A percentile compares a stretch with the other conserved stretches of the same genome.
Evolutionary conservation across 2,797 vertebrate species (phyloP).

Genomic region (Myotis vivesi): DNA sequence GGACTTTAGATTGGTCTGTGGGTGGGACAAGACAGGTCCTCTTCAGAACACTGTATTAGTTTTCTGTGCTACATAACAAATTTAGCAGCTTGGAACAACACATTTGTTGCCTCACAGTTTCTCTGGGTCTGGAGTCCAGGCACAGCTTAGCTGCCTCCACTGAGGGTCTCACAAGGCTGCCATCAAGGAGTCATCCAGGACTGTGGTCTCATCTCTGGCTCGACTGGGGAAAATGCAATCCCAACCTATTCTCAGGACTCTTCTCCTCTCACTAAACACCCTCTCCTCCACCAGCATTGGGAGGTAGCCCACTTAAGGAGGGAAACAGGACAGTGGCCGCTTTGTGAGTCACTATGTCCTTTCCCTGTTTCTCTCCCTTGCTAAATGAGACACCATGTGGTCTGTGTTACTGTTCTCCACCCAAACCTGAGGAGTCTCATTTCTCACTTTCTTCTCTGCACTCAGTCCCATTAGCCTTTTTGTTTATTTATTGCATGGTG

Average conservation of each 20-base stretch:
- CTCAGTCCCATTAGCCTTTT: not conserved
- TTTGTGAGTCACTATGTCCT: not conserved
- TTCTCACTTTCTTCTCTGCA: not conserved
- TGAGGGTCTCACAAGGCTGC: not conserved
- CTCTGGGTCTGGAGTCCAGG: not conserved
- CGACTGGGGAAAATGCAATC: not conserved
- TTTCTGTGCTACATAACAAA: not conserved
- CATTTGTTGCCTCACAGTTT: not conserved
- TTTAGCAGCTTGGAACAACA: not conserved
- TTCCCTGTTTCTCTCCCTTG: not conserved
- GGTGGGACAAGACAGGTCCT: not conserved
- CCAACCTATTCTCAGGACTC: not conserved
- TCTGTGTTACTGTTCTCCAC: not conserved
- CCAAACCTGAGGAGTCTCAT: not conserved
- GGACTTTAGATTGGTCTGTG: not conserved
- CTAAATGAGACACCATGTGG: not conserved
- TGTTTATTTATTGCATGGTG: not conserved
- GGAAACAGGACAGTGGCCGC: not conserved
- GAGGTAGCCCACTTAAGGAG: not conserved
- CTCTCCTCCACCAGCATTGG: not conserved
- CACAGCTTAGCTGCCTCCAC: not conserved
- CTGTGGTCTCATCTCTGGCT: not conserved
- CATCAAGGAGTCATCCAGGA: not conserved
- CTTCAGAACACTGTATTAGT: not conserved
- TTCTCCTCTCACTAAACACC: not conserved